These are phyloP conservation scores for Drosophila incognita DNA, from an alignment of 2,888 invertebrate species.

Conservation along the genomic window DNA sequence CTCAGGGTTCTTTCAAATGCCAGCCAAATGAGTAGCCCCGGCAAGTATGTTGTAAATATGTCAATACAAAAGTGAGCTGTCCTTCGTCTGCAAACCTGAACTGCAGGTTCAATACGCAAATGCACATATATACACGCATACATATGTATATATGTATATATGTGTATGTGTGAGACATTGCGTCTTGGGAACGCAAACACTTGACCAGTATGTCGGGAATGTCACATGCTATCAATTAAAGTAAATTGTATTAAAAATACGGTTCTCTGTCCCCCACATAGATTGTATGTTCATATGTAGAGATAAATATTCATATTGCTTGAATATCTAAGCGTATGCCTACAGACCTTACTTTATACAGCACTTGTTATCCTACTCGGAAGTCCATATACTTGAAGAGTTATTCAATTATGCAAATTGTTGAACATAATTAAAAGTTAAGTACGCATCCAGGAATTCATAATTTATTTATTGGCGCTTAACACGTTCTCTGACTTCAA, in stretches of 20 bases:
- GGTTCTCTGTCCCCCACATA: conserved; percentile 28
- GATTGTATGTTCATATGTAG: background rate
- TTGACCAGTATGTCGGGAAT: conserved; percentile 47
- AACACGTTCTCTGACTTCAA: background rate
- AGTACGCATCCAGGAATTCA: background rate
- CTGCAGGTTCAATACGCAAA: conserved; percentile 36
- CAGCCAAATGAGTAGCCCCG: background rate
- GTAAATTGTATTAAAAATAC: conserved; percentile 61
- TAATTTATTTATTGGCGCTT: background rate
- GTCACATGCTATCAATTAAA: conserved; percentile 71
- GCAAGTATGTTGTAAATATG: background rate
- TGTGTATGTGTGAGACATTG: background rate
- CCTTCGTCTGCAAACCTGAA: conserved; percentile 46
- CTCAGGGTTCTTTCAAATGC: conserved; percentile 6
- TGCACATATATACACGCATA: conserved; percentile 11
- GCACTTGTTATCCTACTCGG: background rate
- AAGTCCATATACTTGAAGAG: background rate
- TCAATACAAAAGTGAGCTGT: conserved; percentile 28
- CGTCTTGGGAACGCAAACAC: conserved; percentile 68
- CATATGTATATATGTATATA: background rate
- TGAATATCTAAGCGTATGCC: conserved; percentile 10
- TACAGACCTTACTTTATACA: background rate
- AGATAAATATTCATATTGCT: conserved; percentile 10
- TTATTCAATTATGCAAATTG: background rate
- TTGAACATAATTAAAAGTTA: background rate